Conservation (phyloP, 2,888 invertebrate species). For the Plusia festucae region DNA sequence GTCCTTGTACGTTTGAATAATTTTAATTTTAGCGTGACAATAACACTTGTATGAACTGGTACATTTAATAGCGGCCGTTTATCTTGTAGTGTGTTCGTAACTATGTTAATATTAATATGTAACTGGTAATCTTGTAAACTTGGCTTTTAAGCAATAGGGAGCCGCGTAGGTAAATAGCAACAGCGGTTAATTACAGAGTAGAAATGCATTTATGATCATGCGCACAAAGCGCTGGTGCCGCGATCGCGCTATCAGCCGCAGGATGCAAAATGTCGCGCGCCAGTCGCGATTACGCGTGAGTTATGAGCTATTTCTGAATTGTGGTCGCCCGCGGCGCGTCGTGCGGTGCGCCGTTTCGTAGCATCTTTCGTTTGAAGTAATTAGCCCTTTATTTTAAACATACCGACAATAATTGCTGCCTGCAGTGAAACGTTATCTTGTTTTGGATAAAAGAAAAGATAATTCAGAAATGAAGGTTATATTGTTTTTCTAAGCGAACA, state of each 20-base stretch:
- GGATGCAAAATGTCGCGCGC: conserved; percentile 78
- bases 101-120: conserved; percentile 26
- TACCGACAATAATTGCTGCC: conserved; percentile 50
- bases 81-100: conserved; percentile 42
- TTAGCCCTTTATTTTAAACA: conserved; percentile 61
- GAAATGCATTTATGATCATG: conserved; percentile 68
- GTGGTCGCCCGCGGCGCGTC: conserved; percentile 72
- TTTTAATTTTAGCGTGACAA: conserved; percentile 49
- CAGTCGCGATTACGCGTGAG: conserved; percentile 79
- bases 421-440: conserved; percentile 40
- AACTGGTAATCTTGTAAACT: conserved; percentile 41
- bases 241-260: conserved; percentile 76
- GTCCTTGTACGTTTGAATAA: conserved; percentile 49
- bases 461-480: not conserved
- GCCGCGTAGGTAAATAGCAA: conserved; percentile 45
- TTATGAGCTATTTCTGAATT: conserved; percentile 80
- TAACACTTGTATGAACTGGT: conserved; percentile 37
- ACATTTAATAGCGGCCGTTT: conserved; percentile 40
- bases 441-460: conserved; percentile 20
- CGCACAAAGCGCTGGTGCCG: conserved; percentile 70
- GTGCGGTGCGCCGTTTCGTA: conserved; percentile 49
- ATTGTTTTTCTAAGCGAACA: not conserved
- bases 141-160: conserved; percentile 28
- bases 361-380: conserved; percentile 60
- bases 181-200: conserved; percentile 70